Evolutionary conservation across 2,113 vertebrate genomes (phyloP).

Genomic region (Hirundichthys speculiger): DNA sequence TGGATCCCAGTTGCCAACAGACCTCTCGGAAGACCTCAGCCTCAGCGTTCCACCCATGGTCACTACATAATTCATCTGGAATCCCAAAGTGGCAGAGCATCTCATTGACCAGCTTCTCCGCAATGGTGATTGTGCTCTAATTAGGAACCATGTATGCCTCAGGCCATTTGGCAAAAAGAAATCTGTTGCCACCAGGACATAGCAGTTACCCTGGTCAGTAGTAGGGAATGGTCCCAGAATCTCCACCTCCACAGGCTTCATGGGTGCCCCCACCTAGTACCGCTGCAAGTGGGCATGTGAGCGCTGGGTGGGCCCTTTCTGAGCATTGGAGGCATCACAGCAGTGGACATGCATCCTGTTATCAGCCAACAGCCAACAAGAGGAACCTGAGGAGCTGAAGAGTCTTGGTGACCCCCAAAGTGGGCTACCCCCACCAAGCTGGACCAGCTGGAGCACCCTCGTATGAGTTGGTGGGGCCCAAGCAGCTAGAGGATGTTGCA

Average conservation of each 20-base stretch:
- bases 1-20: background rate
- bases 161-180: conserved; percentile 9
- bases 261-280: no score
- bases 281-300: background rate
- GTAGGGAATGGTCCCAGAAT: background rate
- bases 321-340: background rate
- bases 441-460: background rate
- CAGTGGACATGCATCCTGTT: background rate
- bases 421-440: background rate
- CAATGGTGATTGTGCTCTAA: background rate
- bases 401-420: background rate
- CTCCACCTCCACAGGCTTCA: background rate
- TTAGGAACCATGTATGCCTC: background rate
- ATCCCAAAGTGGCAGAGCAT: background rate
- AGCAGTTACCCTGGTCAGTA: background rate
- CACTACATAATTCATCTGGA: background rate
- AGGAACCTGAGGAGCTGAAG: accelerated
- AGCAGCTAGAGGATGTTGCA: background rate
- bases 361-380: background rate
- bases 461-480: background rate
- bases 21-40: background rate
- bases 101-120: background rate
- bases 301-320: no score
- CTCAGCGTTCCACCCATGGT: conserved; percentile 5
- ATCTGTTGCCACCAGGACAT: background rate